Base-by-base conservation (phyloP, 2,888 invertebrate genomes). In the Mythimna impura region DNA sequence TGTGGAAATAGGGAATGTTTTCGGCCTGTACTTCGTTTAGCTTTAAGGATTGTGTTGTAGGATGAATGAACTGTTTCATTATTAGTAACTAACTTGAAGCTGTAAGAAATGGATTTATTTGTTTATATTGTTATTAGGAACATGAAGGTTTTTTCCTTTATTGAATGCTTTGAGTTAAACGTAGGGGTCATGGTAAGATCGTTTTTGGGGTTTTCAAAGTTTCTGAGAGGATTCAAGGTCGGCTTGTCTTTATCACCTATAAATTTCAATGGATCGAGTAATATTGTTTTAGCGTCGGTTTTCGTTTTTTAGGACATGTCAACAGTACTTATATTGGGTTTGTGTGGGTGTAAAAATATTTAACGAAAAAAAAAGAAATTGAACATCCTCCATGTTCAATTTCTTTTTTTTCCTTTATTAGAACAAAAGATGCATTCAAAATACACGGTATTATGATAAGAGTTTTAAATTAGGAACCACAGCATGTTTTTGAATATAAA, bases 171-270 rank as follows among this genome's bases (percentile, higher is more conserved):
- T 43, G 0, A 2, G 12, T 7, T 34, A 22, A 17, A 14, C 17
- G 22, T 6, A 52, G 43, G 20, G 64, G 14, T 60, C 55, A 52
- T 22, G n/a, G 10, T 14, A 52, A n/a, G 17, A n/a, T 34, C 10
- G 60, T 20, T 65, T 25, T 54, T 40, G 30, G 12, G 65, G 50
- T 47, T 66, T 71, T 25, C n/a, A n/a, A 61, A 67, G 52, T 71
- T 71, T 57, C 55, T 64, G 12, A 66, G 71, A 22, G 52, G 36
- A 76, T 40, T 64, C 77, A 66, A 81, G 55, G 77, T 71, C 64
- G 25, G 43, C 17, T 57, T 34, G 10, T 20, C 6, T 81, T 58
- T 66, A 66, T 55, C n/a, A n/a, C 47, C 54, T 47, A 50, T 52
- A 81, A 64, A 43, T 55, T 66, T 71, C 54, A 64, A 70, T 66